phyloP scores from a whole-genome alignment of 2,113 vertebrate species.

The Anhinga anhinga region DNA sequence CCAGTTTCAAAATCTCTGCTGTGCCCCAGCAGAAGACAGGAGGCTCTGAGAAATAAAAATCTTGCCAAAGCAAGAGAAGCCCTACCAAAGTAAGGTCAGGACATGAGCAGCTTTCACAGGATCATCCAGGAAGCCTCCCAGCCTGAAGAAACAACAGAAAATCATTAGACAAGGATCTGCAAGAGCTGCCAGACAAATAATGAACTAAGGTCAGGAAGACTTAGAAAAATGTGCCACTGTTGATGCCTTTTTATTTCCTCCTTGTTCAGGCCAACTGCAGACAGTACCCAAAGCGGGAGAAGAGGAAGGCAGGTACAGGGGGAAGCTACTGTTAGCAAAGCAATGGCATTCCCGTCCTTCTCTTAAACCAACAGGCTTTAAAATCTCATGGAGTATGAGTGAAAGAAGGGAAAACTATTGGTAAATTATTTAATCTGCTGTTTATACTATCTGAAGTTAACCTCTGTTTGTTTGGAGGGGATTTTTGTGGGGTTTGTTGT shows the following conservation, averaged over 20 bases:
- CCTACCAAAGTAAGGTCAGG: background rate
- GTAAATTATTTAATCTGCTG: background rate
- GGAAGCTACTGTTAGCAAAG: background rate
- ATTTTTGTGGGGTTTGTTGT: too few species aligned
- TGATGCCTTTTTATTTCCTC: background rate
- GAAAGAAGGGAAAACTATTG: background rate
- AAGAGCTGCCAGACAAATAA: background rate
- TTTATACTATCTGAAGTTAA: background rate
- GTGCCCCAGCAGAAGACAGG: background rate
- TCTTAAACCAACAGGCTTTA: background rate
- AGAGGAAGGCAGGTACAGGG: background rate
- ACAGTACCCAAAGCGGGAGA: background rate
- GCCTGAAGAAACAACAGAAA: background rate
- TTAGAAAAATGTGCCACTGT: background rate
- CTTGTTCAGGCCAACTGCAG: background rate
- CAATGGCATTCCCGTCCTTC: background rate
- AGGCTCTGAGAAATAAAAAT: background rate
- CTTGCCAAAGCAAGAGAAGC: background rate
- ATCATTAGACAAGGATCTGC: background rate
- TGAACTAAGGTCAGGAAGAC: background rate
- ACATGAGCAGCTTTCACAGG: background rate
- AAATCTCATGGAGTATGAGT: fast-evolving
- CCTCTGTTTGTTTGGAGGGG: background rate
- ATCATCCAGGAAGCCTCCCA: background rate
- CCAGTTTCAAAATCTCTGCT: background rate